Base-by-base conservation (phyloP, 2,113 vertebrate genomes). In the Odontesthes bonariensis region DNA sequence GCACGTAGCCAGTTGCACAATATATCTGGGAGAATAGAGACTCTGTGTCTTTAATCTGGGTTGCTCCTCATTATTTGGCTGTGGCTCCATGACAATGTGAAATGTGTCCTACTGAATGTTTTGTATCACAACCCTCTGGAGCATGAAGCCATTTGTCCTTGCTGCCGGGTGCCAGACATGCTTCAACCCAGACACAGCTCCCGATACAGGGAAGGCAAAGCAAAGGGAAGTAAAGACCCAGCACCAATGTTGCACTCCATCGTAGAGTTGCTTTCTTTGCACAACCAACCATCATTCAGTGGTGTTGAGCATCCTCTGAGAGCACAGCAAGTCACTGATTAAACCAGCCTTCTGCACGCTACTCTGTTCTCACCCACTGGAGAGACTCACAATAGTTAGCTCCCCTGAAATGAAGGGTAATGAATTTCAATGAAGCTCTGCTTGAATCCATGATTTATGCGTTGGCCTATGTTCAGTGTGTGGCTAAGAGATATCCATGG, bases 401-500 rank as follows among this genome's bases (percentile, higher is more conserved):
- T 86, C 83, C 89, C 86, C 75, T 77, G 86, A 90, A 88, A 91
- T 86, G 86, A 90, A 78, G 86, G 90, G 85, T 91, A 90, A 92
- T 92, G 90, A 90, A 92, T 92, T 92, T 90, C 90, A 91, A 92
- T 91, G 88, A 90, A 87, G 88, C 86, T 86, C 84, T 84, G 84
- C 84, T 91, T 88, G 86, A 93, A 91, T 91, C 75, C 69, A 52
- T 93, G 89, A 90, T 92, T 91, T 91, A 92, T 91, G 89, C 73
- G 77, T 79, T 81, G 85, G 84, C 89, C 89, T 85, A 79, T 85
- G 89, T 89, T 38, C 79, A 89, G 86, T 84, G 82, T 87, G 88
- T 61, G 81, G 82, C 86, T 82, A 85, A 83, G 75, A 91, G 89
- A 91, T 89, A 88, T 90, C 86, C 89, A 88, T 80, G 82, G 85